phyloP scores from a whole-genome alignment of 2,797 vertebrate genomes.

The Monodelphis domestica region DNA sequence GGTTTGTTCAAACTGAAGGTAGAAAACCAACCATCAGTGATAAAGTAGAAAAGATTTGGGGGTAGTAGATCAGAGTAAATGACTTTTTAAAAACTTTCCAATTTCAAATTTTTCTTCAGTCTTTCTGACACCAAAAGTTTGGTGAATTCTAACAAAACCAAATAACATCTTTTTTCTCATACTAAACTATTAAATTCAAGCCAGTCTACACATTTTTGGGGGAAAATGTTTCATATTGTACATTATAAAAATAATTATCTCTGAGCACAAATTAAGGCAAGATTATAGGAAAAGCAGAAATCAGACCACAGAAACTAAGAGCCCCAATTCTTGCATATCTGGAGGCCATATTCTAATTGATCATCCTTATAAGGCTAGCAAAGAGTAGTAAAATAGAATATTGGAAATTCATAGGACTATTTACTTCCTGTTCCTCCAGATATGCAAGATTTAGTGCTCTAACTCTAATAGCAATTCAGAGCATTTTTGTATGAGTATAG shows the following conservation, averaged over 20 bases:
- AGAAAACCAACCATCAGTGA: not conserved
- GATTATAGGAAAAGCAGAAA: not conserved
- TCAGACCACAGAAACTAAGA: not conserved
- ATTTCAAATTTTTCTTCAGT: not conserved
- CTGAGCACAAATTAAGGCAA: not conserved
- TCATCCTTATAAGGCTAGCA: not conserved
- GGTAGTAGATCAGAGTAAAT: not conserved
- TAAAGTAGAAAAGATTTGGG: not conserved
- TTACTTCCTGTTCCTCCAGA: not conserved
- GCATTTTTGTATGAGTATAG: too few species aligned
- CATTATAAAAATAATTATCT: not conserved
- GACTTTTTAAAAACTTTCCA: not conserved
- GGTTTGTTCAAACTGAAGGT: not conserved
- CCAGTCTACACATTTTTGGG: not conserved
- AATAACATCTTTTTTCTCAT: not conserved
- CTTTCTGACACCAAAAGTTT: not conserved
- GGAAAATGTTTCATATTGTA: not conserved
- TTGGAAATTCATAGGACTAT: rapidly evolving
- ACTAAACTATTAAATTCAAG: not conserved
- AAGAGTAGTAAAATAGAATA: not conserved
- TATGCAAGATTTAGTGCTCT: too few species aligned
- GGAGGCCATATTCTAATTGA: not conserved
- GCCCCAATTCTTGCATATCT: not conserved
- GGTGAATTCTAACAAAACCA: not conserved
- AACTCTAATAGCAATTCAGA: too few species aligned